Evolutionary conservation across 2,113 vertebrate species (phyloP), one percentile per base, ranked within the genome.

Genomic region (Carassius carassius): DNA sequence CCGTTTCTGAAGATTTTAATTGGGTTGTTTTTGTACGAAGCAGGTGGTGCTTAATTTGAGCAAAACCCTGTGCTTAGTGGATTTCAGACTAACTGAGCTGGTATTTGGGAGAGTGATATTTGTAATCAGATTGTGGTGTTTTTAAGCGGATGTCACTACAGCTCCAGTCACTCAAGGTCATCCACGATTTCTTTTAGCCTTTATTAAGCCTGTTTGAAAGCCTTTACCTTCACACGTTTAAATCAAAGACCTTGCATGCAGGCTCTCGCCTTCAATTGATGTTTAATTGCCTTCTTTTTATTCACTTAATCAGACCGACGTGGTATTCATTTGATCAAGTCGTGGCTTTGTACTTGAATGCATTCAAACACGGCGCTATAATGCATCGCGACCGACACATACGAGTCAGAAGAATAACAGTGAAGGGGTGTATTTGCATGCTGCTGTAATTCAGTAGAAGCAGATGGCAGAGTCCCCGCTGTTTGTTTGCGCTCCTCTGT

Each of bases 1-100:
- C 49, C 63, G 86, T 89, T 82, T 47, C 85, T 56, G 86, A 60
- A 84, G 88, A 58, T 54, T 81, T 90, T 92, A 91, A 93, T 91
- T 92, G 91, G 87, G 74, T 41, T 83, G 74, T 3, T 90, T 92
- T 89, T 85, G 67, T 88, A 86, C 49, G 76, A 87, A 86, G 88
- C 74, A 85, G 74, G 86, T 62, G 73, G 84, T 86, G 65, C 74
- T 82, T 35, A 86, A 83, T 79, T 86, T 78, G 62, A 74, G 81
- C 83, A 75, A 86, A 91, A 90, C 86, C 88, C 84, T 82, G 21
- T 72, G 79, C 82, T 92, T 90, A 86, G 87, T 88, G 82, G 87
- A 90, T 92, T 89, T 86, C 44, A 25, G 69, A 81, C 62, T 35
- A 90, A 81, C 90, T 90, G 81, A 91, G 84, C 85, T 80, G 81